phyloP scores from a whole-genome alignment of 2,888 invertebrate genomes.

The Drosophila fungiperda region DNA sequence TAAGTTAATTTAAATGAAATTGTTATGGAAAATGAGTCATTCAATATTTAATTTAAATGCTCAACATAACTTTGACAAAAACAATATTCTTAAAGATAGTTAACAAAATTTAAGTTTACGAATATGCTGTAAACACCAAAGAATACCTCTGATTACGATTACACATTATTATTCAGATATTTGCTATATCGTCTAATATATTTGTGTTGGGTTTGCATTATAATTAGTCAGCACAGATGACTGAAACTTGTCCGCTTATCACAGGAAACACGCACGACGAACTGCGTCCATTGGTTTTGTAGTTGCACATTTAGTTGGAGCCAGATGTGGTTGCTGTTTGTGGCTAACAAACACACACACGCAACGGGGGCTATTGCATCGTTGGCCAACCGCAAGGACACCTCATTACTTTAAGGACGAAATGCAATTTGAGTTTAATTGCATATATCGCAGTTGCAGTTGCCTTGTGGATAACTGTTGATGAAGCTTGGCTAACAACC shows the following conservation, averaged over 20 bases:
- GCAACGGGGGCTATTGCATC: not conserved
- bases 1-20: not conserved
- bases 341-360: conserved; percentile 44
- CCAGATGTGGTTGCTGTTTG: conserved; percentile 52
- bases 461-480: not conserved
- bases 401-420: conserved; percentile 43
- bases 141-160: not conserved
- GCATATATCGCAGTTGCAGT: conserved; percentile 2
- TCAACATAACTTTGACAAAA: not conserved
- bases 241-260: conserved; percentile 4
- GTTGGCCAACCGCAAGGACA: conserved; percentile 27
- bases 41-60: not conserved
- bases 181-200: not conserved
- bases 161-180: not conserved
- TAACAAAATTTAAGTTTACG: not conserved
- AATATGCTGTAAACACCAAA: not conserved
- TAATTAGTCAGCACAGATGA: conserved; percentile 13
- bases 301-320: conserved; percentile 16
- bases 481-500: not conserved
- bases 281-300: conserved; percentile 4
- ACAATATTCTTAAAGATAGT: not conserved
- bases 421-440: conserved; percentile 19
- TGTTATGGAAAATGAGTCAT: no score
- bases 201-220: not conserved
- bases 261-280: conserved; percentile 28